Base-by-base conservation (phyloP, 1,140 invertebrate genomes). In the Eciton burchellii region DNA sequence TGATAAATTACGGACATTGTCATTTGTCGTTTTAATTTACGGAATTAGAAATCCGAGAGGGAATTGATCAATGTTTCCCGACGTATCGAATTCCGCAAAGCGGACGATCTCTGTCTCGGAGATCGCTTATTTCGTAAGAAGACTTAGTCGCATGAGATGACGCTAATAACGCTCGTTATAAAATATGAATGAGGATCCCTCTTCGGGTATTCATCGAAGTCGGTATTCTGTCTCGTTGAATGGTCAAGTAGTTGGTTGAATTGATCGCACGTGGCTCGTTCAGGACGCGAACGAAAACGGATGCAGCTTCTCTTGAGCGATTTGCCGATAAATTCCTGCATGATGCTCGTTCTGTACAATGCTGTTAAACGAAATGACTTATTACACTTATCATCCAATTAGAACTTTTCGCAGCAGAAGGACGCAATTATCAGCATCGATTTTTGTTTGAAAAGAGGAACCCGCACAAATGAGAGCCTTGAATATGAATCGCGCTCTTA, bases 361-460 rank as follows among this genome's bases (percentile, higher is more conserved):
- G 11, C 19, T 12, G 1, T 49, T 49, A 49, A 35, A 49, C 14
- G 11, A 63, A 35, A 52, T 3, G 11, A 16, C 14, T 24, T 54
- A 26, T 56, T 3, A 43, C 16, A 41, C 21, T 47, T 26, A 11
- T 6, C 5, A 21, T 70, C 12, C 35, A 79, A 70, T 79, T 79
- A 79, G 63, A 79, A 49, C 29, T 57, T 16, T 63, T 70, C 6
- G 52, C 29, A 35, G 12, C 35, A 49, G 70, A 79, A 63, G 14
- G 9, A 43, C n/a, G 65, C 74, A 77, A 77, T 77, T 79, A 70
- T 79, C 74, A 79, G 49, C 35, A 62, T 45, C 45, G 74, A 70
- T 49, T 79, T 54, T 79, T 29, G 56, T 57, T 68, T 2, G 21
- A 43, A 79, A 79, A 79, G 41, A 41, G 41, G 35, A 57, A 43